Evolutionary conservation across 2,113 vertebrate species (phyloP).

Genomic region (Lanius collurio): DNA sequence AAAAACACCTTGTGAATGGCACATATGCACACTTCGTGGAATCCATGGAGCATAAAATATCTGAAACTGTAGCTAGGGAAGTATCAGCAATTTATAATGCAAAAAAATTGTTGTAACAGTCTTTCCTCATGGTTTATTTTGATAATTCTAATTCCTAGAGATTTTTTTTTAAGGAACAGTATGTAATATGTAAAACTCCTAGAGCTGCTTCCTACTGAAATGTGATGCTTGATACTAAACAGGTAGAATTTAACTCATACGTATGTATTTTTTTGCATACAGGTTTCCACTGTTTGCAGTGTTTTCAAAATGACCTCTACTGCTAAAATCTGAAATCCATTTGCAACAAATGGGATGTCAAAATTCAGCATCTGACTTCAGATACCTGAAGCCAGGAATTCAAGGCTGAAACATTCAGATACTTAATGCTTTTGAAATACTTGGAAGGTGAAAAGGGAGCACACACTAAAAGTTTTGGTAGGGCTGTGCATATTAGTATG

Average conservation of each 20-base stretch:
- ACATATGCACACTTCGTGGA: background rate
- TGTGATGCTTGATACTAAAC: background rate
- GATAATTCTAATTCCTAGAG: background rate
- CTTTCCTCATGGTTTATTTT: background rate
- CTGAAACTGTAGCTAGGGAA: background rate
- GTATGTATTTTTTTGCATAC: background rate
- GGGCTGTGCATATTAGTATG: background rate
- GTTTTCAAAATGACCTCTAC: background rate
- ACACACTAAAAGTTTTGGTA: background rate
- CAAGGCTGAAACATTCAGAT: background rate
- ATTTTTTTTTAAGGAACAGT: background rate
- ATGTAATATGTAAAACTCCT: background rate
- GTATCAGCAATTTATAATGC: background rate
- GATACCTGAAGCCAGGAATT: background rate
- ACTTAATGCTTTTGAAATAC: background rate
- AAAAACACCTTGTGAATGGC: background rate
- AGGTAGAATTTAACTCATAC: background rate
- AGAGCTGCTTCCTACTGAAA: background rate
- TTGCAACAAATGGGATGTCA: rapidly evolving
- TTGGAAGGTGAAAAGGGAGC: background rate
- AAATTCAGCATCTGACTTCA: background rate
- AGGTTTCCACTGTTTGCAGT: background rate
- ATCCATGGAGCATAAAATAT: background rate
- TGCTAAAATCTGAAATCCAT: background rate
- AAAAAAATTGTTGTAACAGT: background rate